These are phyloP conservation scores for Siniperca chuatsi DNA, from an alignment of 2,113 vertebrate genomes.

Conservation along the genomic window DNA sequence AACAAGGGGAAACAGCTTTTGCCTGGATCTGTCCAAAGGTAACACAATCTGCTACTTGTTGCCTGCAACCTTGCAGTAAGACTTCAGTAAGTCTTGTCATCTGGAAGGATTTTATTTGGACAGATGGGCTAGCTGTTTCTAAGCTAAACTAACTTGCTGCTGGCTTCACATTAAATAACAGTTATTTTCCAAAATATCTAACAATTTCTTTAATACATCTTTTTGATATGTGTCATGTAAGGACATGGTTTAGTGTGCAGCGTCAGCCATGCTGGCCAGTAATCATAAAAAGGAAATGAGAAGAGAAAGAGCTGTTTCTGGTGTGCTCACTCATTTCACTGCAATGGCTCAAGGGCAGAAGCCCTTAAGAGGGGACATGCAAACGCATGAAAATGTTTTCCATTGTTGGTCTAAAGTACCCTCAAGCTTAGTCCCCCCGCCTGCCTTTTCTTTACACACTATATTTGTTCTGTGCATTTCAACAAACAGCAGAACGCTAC, in stretches of 20 bases:
- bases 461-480: conserved; percentile 30
- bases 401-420: conserved; percentile 32
- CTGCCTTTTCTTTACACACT: background rate
- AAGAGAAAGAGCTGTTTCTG: background rate
- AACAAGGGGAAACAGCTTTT: background rate
- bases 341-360: conserved; percentile 11
- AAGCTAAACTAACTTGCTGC: background rate
- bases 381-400: conserved; percentile 43
- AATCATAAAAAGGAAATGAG: background rate
- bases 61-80: background rate
- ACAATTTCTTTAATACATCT: background rate
- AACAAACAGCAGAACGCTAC: conserved; percentile 22
- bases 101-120: background rate
- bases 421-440: background rate
- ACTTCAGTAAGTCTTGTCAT: background rate
- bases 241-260: background rate
- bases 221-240: background rate
- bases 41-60: background rate
- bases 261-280: background rate
- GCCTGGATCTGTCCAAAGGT: background rate
- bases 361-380: conserved; percentile 19
- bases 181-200: background rate
- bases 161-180: background rate
- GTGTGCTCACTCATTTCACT: background rate
- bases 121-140: background rate